These are phyloP conservation scores for Neoseiulus cucumeris DNA, from an alignment of 1,140 invertebrate species.

Conservation along the genomic window DNA sequence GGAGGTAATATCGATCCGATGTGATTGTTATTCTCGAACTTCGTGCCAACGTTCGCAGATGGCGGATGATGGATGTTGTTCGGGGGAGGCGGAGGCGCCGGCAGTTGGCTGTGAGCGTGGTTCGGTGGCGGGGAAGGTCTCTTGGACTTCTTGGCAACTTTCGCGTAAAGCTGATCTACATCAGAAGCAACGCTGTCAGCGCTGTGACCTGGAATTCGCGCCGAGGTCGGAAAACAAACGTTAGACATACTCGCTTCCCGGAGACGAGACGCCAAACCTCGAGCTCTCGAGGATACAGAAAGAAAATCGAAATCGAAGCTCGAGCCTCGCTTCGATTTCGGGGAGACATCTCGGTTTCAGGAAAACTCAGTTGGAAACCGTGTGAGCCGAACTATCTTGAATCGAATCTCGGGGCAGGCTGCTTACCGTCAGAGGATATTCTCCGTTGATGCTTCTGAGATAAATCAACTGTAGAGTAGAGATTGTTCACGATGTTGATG, in stretches of 20 bases:
- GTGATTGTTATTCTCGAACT: conserved; percentile 3
- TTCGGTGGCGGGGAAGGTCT: not conserved
- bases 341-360: too few relatives aligned
- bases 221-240: too few relatives aligned
- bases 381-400: too few relatives aligned
- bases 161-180: conserved; percentile 1
- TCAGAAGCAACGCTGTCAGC: not conserved
- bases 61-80: not conserved
- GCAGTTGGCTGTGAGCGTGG: not conserved
- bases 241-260: too few relatives aligned
- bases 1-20: conserved; percentile 4
- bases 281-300: too few relatives aligned
- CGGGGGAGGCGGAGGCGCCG: not conserved
- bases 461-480: not conserved
- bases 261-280: too few relatives aligned
- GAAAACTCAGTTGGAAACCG: too few relatives aligned
- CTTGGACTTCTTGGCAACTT: conserved; percentile 6
- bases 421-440: not conserved
- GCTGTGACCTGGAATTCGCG: not conserved
- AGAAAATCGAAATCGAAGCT: too few relatives aligned
- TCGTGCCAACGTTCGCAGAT: not conserved
- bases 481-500: conserved; percentile 3
- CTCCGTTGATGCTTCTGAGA: conserved; percentile 2
- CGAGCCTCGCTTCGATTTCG: too few relatives aligned
- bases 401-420: too few relatives aligned